Evolutionary conservation across 2,113 vertebrate genomes (phyloP), one percentile per base, ranked within the genome.

Genomic region (Silurus meridionalis): DNA sequence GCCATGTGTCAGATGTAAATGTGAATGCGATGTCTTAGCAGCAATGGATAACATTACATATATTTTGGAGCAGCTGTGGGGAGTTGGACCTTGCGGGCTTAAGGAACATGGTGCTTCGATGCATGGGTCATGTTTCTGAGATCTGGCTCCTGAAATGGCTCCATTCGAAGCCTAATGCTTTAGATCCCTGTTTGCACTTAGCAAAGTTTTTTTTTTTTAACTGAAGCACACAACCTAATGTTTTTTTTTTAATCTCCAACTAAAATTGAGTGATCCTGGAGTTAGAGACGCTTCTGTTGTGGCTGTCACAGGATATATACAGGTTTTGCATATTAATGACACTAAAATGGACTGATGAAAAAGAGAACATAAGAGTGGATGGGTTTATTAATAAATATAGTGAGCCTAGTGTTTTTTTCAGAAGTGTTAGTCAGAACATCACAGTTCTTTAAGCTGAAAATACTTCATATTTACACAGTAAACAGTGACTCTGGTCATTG

Each of bases 71-170:
- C 50, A 63, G 61, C 67, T 61, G 46, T 19, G 84, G 89, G 84
- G 90, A 86, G 91, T 90, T 94, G 87, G 92, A 94, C 92, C 94
- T 94, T 93, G 67, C 87, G n/a, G 87, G 91, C 91, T 92, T 91
- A 90, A 91, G 89, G 89, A 93, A 91, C 91, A 94, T 55, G 88
- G 90, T 80, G 87, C 87, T 91, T 87, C 92, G 91, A 92, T 87
- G 83, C 90, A 66, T 50, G 74, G 77, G 80, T 89, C 60, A 37
- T 66, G 71, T 90, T 91, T 90, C 83, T 77, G 60, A 61, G 83
- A 91, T 90, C 92, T 71, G 90, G 87, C 89, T 91, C 89, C 66
- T 79, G 87, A 91, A 86, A 87, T 88, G 88, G 86, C 86, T 50
- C 57, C 61, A 87, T 61, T 83, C 52, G 37, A 61, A 82, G 83